Conservation (phyloP, 2,113 vertebrate species). For the Clarias magur region DNA sequence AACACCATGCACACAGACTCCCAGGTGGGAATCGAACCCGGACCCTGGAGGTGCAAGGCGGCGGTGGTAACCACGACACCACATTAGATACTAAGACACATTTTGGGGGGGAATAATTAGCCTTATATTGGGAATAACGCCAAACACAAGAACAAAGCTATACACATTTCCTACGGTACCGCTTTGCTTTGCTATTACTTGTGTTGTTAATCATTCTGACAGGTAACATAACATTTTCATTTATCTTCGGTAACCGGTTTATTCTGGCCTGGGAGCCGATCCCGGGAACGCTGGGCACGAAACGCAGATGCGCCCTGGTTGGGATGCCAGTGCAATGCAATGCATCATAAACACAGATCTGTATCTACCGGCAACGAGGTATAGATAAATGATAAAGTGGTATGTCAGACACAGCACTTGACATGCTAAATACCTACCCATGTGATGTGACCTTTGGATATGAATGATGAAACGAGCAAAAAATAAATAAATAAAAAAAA, state of each 20-base stretch:
- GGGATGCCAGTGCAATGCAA: background rate
- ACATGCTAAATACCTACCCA: background rate
- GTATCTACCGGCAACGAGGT: background rate
- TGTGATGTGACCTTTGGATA: background rate
- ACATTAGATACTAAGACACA: too few species aligned
- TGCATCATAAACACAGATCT: background rate
- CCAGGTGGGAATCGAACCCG: too few species aligned
- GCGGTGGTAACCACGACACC: too few species aligned
- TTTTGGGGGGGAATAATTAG: background rate
- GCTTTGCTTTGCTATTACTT: background rate
- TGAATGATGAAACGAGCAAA: constrained; percentile 2
- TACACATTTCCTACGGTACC: background rate
- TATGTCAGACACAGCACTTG: background rate
- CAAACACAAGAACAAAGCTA: background rate
- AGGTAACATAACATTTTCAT: background rate
- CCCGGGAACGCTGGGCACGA: background rate
- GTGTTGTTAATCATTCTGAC: background rate
- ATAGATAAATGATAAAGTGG: background rate
- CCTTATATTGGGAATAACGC: background rate
- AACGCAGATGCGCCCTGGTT: background rate
- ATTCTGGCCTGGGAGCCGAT: background rate
- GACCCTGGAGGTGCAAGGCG: too few species aligned
- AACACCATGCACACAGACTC: too few species aligned
- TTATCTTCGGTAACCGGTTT: background rate
- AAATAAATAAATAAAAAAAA: too few species aligned